Percentiles rank a stretch among this genome's conserved stretches.
Conservation (phyloP, 1,140 invertebrate genomes). For the Pseudomyrmex gracilis region DNA sequence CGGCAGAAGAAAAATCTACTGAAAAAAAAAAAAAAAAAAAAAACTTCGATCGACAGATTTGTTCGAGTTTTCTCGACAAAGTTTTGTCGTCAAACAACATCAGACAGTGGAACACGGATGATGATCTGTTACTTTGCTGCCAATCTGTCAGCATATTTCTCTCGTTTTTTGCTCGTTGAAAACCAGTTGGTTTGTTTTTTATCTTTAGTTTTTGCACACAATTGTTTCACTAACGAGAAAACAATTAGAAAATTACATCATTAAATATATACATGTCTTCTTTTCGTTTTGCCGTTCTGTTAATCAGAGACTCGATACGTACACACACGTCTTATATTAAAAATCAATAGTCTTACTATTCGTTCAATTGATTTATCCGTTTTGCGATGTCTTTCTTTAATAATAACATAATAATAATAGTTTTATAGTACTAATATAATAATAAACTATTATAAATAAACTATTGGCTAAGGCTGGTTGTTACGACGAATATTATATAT, state of each 20-base stretch:
- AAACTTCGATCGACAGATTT: too few relatives aligned
- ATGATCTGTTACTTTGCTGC: too few relatives aligned
- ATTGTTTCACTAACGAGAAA: conserved; percentile 25
- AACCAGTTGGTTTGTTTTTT: not conserved
- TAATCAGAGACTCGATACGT: conserved; percentile 51
- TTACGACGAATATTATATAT: conserved; percentile 57
- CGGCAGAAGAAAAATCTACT: too few relatives aligned
- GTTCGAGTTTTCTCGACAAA: too few relatives aligned
- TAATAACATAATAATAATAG: conserved; percentile 37
- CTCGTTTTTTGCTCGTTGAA: too few relatives aligned
- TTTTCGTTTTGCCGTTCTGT: conserved; percentile 32
- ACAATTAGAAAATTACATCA: not conserved
- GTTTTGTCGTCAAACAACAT: too few relatives aligned
- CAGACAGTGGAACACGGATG: too few relatives aligned
- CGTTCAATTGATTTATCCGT: conserved; percentile 60
- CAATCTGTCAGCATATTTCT: too few relatives aligned
- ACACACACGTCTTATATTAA: conserved; percentile 55
- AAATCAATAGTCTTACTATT: conserved; percentile 43
- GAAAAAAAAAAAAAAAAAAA: too few relatives aligned
- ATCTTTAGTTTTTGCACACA: conserved; percentile 33
- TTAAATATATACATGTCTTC: conserved; percentile 26
- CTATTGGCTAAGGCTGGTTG: conserved; percentile 75
- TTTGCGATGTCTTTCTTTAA: conserved; percentile 62
- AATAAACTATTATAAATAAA: conserved; percentile 46
- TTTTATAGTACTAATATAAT: conserved; percentile 31